Conservation (phyloP, 2,888 invertebrate genomes). For the Heteropelma amictum region DNA sequence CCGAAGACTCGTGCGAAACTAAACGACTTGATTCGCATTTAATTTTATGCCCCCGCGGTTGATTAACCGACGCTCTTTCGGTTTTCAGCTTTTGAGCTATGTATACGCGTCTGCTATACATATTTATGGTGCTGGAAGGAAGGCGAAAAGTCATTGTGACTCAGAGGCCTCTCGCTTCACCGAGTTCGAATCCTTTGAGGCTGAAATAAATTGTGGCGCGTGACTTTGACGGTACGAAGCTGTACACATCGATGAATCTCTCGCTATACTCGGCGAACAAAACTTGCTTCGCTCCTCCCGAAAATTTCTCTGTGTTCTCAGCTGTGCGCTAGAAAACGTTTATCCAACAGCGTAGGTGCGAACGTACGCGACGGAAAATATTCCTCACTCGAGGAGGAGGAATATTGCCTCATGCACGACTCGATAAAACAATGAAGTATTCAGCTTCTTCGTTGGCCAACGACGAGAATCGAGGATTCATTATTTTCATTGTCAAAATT, state of each 20-base stretch:
- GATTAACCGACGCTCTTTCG: background rate
- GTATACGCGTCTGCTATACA: background rate
- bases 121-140: conserved; percentile 10
- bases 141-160: conserved; percentile 19
- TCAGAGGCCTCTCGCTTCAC: too few species aligned
- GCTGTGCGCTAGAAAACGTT: conserved; percentile 8
- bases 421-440: too few species aligned
- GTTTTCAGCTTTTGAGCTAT: background rate
- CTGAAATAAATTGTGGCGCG: conserved; percentile 39
- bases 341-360: background rate
- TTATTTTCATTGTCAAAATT: too few species aligned
- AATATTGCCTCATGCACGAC: background rate
- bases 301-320: background rate
- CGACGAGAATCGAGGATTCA: too few species aligned
- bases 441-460: too few species aligned
- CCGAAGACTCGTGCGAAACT: too few species aligned
- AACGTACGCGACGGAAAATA: background rate
- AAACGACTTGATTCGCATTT: too few species aligned
- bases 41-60: too few species aligned
- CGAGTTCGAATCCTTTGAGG: conserved; percentile 44
- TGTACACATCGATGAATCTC: conserved; percentile 1
- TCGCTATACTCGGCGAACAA: background rate
- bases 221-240: conserved; percentile 38
- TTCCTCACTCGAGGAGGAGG: background rate
- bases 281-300: background rate